Base-by-base conservation (phyloP, 1,140 invertebrate genomes). In the Trissolcus basalis region DNA sequence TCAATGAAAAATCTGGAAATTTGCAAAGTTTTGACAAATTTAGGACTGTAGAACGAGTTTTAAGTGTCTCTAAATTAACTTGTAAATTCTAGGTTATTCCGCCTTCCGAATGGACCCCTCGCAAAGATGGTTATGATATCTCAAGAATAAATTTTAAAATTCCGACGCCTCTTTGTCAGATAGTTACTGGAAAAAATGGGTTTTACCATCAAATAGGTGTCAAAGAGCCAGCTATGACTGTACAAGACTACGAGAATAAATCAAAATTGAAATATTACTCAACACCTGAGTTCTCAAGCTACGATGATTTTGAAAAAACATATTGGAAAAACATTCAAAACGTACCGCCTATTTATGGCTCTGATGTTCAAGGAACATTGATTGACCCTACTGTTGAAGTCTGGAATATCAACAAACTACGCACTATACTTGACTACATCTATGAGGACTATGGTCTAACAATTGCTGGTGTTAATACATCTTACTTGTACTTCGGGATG, bases 401-500 rank as follows among this genome's bases (percentile, higher is more conserved):
- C 64, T 99, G 98, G 96, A 99, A 99, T 82, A 98, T 99, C 35
- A 97, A 97, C 83, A 90, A 91, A 41, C 88, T 99, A 0, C 96
- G 96, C 0, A 97, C 97, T 0, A 98, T 99, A 55, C 87, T 99
- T 0, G 97, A 99, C 87, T 94, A 94, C 80, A 96, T 98, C 0
- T 96, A 96, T 83, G 93, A 95, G 76, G 96, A 98, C 84, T 98
- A 98, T 89, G 96, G 96, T 0, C 97, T 98, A 45, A 94, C 96
- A 71, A 99, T 99, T 48, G 95, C 97, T 82, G 98, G 98, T 8
- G 98, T 99, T 0, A 99, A 99, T 85, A 99, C 98, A 0, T 96
- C 98, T 0, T 99, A 99, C 88, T 87, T 99, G 0, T 99, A 99
- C 86, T 99, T 99, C 89, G 98, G 98, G 10, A 99, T 99, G 97